A percentile compares a stretch with the other conserved stretches of the same genome.
phyloP scores from a whole-genome alignment of 2,888 invertebrate species.

The Rotaria magnacalcarata region DNA sequence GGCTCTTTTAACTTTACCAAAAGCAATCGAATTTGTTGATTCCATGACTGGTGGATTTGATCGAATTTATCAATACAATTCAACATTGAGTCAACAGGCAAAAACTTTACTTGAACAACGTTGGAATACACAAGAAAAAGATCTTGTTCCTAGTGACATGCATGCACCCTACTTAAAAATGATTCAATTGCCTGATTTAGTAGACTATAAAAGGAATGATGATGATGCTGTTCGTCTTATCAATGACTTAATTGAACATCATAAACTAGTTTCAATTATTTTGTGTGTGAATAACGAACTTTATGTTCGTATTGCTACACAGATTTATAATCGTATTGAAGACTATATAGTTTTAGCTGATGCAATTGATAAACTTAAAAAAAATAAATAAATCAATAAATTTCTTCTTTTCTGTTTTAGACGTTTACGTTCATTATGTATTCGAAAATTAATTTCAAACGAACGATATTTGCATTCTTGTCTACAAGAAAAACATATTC shows the following conservation, averaged over 20 bases:
- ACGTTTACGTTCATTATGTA: constrained; percentile 21
- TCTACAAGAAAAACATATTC: neutral
- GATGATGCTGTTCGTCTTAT: neutral
- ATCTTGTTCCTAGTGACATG: neutral
- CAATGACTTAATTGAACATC: neutral
- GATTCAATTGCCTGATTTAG: constrained; percentile 23
- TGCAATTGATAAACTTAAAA: neutral
- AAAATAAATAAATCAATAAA: neutral
- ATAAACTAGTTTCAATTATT: neutral
- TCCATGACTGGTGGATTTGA: neutral
- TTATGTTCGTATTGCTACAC: neutral
- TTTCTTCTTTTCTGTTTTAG: neutral
- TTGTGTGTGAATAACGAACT: neutral
- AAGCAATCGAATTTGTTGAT: neutral
- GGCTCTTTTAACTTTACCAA: neutral
- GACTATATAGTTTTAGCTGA: neutral
- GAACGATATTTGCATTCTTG: constrained; percentile 1
- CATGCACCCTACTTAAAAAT: neutral
- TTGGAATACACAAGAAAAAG: constrained; percentile 1
- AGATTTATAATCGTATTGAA: neutral
- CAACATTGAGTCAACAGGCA: neutral
- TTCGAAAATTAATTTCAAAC: constrained; percentile 4
- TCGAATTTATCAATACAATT: neutral
- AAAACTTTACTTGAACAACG: neutral
- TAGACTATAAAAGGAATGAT: neutral